Percentiles rank a stretch among this genome's conserved stretches.
Conservation (phyloP, 2,888 invertebrate genomes). For the Arrhopalites spinosus region DNA sequence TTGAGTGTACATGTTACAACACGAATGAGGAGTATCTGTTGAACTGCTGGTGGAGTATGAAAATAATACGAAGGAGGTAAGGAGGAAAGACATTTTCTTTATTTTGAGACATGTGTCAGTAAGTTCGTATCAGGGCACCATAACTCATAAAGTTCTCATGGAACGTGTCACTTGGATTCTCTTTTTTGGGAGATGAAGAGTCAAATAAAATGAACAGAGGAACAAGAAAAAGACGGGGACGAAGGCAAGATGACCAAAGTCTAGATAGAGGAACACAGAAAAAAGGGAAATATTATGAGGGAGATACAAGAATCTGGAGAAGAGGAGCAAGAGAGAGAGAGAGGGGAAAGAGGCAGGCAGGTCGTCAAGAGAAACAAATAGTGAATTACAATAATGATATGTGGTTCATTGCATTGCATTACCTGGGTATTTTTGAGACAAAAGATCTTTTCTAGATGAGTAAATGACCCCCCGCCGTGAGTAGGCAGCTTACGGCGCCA, state of each 20-base stretch:
- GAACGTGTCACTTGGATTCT: neutral
- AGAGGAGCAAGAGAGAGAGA: neutral
- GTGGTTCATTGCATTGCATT: conserved; percentile 56
- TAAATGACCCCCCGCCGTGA: conserved; percentile 56
- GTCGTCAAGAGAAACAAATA: conserved; percentile 52
- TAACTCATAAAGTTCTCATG: conserved; percentile 23
- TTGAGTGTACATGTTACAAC: too few relatives aligned
- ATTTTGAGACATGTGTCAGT: neutral
- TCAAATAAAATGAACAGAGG: neutral
- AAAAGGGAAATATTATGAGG: neutral
- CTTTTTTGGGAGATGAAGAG: neutral
- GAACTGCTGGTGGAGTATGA: neutral
- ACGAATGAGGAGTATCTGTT: too few relatives aligned
- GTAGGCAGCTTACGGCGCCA: conserved; percentile 57
- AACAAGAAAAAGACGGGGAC: neutral
- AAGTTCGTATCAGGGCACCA: conserved; percentile 15
- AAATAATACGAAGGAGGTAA: neutral
- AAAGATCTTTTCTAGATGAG: conserved; percentile 56
- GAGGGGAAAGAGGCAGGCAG: conserved; percentile 24
- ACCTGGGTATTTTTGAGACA: conserved; percentile 56
- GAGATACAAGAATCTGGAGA: neutral
- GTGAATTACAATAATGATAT: conserved; percentile 57
- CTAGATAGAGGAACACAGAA: neutral
- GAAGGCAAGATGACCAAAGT: neutral
- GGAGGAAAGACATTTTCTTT: neutral